These are phyloP conservation scores for Archocentrus centrarchus DNA, from an alignment of 2,113 vertebrate genomes.

Conservation along the genomic window DNA sequence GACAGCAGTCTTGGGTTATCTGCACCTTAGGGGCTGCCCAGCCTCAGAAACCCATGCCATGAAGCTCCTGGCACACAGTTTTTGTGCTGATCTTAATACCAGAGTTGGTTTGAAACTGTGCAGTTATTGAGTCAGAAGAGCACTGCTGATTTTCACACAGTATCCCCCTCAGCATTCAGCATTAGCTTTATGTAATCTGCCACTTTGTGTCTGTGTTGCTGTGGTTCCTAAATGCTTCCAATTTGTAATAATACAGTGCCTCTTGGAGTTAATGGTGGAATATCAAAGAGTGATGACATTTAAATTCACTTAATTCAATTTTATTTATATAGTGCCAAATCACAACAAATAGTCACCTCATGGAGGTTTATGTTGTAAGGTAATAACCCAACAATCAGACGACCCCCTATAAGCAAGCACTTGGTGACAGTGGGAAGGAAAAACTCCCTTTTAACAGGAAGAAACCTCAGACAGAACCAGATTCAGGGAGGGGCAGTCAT, in stretches of 20 bases:
- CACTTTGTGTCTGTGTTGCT: background rate
- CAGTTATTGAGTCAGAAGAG: background rate
- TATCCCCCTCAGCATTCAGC: background rate
- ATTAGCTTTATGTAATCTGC: background rate
- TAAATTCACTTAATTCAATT: too few species aligned
- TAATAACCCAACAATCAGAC: too few species aligned
- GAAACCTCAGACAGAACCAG: too few species aligned
- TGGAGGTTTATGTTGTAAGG: too few species aligned
- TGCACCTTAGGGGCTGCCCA: background rate
- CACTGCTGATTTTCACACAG: background rate
- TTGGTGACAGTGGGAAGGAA: too few species aligned
- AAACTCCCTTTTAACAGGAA: too few species aligned
- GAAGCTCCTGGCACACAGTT: background rate
- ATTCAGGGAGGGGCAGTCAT: too few species aligned
- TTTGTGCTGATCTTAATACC: background rate
- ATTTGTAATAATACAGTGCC: background rate
- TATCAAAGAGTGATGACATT: background rate
- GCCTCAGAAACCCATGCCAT: background rate
- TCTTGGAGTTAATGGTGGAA: accelerated
- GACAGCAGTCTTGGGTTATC: background rate
- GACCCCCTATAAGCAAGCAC: too few species aligned
- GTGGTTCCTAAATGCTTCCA: background rate
- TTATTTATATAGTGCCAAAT: too few species aligned
- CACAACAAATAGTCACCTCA: too few species aligned
- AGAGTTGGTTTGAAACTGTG: background rate